These are phyloP conservation scores for Boulengeromyrus knoepffleri DNA, from an alignment of 2,113 vertebrate species.

Conservation along the genomic window DNA sequence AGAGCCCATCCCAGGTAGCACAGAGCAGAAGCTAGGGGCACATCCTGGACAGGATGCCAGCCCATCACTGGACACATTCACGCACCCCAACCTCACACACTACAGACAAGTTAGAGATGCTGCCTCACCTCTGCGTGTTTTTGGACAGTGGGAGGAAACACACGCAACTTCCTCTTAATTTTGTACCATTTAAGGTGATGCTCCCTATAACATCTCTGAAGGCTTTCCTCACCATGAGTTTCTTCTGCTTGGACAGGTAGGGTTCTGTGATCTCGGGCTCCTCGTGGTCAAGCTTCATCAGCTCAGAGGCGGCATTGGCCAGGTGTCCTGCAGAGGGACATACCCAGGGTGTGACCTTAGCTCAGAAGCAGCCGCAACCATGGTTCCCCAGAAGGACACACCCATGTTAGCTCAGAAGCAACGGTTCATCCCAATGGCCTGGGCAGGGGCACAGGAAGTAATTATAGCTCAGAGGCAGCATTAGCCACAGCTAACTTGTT, in stretches of 20 bases:
- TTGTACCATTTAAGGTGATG: background rate
- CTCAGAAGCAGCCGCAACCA: background rate
- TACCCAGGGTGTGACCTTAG: background rate
- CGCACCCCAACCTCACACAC: background rate
- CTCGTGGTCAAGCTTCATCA: slow-evolving; percentile 94
- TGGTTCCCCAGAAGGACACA: background rate
- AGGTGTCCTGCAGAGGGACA: slow-evolving; percentile 73
- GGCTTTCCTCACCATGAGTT: slow-evolving; percentile 81
- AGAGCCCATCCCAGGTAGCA: background rate
- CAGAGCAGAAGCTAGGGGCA: background rate
- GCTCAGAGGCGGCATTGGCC: slow-evolving; percentile 82
- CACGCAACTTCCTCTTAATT: background rate
- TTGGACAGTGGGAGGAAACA: background rate
- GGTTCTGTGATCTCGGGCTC: slow-evolving; percentile 93
- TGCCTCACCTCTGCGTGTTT: background rate
- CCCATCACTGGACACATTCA: background rate
- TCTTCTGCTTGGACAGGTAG: slow-evolving; percentile 98
- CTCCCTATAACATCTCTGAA: background rate
- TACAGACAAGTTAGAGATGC: background rate
- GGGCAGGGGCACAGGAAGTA: background rate
- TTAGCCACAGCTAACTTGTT: background rate
- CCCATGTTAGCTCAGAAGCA: background rate
- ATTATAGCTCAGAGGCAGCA: background rate
- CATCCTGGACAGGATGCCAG: background rate
- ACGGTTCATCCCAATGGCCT: background rate